These are phyloP conservation scores for Elysia crispata DNA, from an alignment of 2,888 invertebrate genomes.

Conservation along the genomic window DNA sequence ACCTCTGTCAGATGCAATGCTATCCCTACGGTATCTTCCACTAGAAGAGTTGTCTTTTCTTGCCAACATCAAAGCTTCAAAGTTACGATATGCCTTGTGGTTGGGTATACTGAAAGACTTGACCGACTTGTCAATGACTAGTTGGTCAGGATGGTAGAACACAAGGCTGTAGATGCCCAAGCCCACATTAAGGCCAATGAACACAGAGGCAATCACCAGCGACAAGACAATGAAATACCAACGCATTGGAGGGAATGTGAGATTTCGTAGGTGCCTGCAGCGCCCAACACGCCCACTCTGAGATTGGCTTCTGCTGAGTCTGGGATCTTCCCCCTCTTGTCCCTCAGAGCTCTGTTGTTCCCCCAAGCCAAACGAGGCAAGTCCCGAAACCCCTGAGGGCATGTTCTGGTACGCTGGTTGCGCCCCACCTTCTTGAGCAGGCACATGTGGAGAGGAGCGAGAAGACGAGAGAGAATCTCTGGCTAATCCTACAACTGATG, in stretches of 20 bases:
- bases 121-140: constrained; percentile 71
- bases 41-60: constrained; percentile 47
- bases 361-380: too few species aligned
- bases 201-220: constrained; percentile 52
- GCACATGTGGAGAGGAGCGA: background rate
- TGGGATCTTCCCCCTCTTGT: too few species aligned
- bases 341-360: too few species aligned
- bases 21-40: constrained; percentile 33
- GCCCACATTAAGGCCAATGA: constrained; percentile 53
- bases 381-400: too few species aligned
- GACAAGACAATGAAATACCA: constrained; percentile 52
- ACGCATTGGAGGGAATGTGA: constrained; percentile 27
- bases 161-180: constrained; percentile 64
- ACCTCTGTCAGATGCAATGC: background rate
- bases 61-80: constrained; percentile 64
- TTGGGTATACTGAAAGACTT: constrained; percentile 73
- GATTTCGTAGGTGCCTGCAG: background rate
- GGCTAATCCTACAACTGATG: background rate
- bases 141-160: constrained; percentile 57
- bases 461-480: too few species aligned
- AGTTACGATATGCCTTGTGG: constrained; percentile 67
- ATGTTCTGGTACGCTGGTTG: background rate
- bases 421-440: background rate
- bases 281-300: background rate
- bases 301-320: too few species aligned